Evolutionary conservation across 2,888 invertebrate genomes (phyloP).

Genomic region (Teleogryllus oceanicus): DNA sequence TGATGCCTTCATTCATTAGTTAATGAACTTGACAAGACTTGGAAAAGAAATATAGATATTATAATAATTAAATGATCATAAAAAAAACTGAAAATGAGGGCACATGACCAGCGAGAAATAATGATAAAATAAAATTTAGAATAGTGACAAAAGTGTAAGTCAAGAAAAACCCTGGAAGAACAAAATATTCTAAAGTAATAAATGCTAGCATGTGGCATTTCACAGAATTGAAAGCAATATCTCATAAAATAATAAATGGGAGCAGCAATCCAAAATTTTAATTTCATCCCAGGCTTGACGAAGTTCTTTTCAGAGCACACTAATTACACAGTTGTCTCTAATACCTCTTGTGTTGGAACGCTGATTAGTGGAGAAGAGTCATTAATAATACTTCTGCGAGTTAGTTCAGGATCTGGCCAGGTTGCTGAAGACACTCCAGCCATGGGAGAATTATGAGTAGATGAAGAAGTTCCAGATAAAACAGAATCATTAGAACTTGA

Average conservation of each 20-base stretch:
- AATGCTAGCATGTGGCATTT: no score
- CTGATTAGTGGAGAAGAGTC: constrained; percentile 33
- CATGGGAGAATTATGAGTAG: constrained; percentile 44
- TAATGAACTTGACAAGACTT: no score
- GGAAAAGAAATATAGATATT: no score
- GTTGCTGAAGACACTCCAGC: constrained; percentile 32
- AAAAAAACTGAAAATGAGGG: no score
- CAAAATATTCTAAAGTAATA: no score
- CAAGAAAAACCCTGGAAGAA: no score
- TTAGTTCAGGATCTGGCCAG: constrained; percentile 34
- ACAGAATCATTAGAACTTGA: constrained; percentile 60
- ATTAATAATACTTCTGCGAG: constrained; percentile 30
- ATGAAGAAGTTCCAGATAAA: constrained; percentile 47
- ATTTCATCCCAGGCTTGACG: constrained; percentile 9
- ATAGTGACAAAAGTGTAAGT: no score
- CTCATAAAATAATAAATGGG: neutral
- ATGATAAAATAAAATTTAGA: no score
- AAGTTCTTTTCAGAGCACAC: constrained; percentile 18
- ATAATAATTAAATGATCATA: no score
- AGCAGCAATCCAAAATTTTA: neutral
- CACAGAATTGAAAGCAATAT: no score
- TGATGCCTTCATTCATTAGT: no score
- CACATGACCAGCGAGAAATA: no score
- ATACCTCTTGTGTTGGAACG: constrained; percentile 53
- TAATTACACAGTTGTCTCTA: constrained; percentile 63